Evolutionary conservation across 2,888 invertebrate genomes (phyloP), one percentile per base, ranked within the genome.

Genomic region (Dastarcus helophoroides): DNA sequence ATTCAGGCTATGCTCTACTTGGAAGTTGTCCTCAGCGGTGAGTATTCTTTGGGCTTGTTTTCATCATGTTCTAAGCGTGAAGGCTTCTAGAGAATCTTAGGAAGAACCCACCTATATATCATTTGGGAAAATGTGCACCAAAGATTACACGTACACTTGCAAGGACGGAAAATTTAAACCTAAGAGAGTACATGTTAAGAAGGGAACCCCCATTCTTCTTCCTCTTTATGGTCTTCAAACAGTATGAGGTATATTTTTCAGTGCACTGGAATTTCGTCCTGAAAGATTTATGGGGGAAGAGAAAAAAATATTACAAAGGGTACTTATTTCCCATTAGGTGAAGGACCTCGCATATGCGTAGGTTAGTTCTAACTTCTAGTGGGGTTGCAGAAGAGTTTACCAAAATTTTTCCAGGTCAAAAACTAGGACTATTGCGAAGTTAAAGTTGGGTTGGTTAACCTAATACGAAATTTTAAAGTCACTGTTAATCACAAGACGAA

Each of bases 1-100:
- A 17, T 17, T 17, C 19, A 17, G 19, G 19, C 6, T 17, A 17
- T 17, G n/a, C n/a, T n/a, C 19, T 17, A 7, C 19, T 17, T 17
- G n/a, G 19, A 17, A 6, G 19, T n/a, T 17, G 19, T 17, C 19
- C 6, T 17, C 6, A 7, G 6, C 6, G 19, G 19, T 17, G n/a
- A n/a, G 19, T 17, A 17, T 17, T 17, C 6, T 17, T 17, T n/a
- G 19, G 6, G n/a, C n/a, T 17, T 17, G 19, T 17, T 17, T 6
- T 7, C 6, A 17, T 7, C 6, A 17, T 17, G 19, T 17, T 6
- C 19, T 7, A n/a, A 6, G 6, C n/a, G 6, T 7, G 6, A 17
- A 7, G n/a, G 6, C 6, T 17, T 17, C 6, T 17, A 17, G 19
- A 17, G n/a, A n/a, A 6, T 7, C 19, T 17, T n/a, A 17, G 19